These are phyloP conservation scores for Anthophora plumipes DNA, from an alignment of 2,888 invertebrate genomes.

Conservation along the genomic window DNA sequence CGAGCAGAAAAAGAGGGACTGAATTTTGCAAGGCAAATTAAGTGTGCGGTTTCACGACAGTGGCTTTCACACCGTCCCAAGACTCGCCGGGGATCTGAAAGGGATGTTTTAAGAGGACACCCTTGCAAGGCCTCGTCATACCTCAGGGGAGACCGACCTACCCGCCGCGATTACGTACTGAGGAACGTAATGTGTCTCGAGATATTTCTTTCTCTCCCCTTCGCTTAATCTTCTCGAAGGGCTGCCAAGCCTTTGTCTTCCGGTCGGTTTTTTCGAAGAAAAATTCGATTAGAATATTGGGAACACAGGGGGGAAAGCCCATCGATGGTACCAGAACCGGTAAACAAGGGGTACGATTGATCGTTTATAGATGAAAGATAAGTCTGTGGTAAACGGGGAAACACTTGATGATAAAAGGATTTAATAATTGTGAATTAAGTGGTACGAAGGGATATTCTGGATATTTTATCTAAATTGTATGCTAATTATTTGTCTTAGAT, in stretches of 20 bases:
- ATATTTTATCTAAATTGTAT: too few species aligned
- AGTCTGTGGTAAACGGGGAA: not conserved
- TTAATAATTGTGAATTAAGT: conserved; percentile 16
- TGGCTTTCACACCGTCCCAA: conserved; percentile 75
- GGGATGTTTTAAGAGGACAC: conserved; percentile 78
- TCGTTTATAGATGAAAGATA: conserved; percentile 44
- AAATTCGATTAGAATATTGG: conserved; percentile 57
- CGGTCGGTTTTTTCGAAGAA: conserved; percentile 15
- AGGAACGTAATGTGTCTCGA: conserved; percentile 61
- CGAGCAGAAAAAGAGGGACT: conserved; percentile 72
- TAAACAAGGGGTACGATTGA: conserved; percentile 32
- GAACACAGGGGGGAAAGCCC: not conserved
- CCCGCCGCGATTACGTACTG: conserved; percentile 59
- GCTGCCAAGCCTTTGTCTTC: conserved; percentile 17
- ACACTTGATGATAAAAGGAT: conserved; percentile 4
- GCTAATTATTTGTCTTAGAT: too few species aligned
- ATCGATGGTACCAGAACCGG: not conserved
- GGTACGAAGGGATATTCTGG: not conserved
- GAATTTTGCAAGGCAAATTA: conserved; percentile 84
- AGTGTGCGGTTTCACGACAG: conserved; percentile 84
- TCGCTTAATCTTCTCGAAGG: conserved; percentile 16
- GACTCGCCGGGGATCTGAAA: conserved; percentile 70
- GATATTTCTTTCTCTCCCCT: conserved; percentile 38
- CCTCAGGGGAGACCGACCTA: conserved; percentile 38
- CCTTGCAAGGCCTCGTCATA: conserved; percentile 46